Conservation (phyloP, 2,888 invertebrate species). For the Nephrotoma appendiculata region DNA sequence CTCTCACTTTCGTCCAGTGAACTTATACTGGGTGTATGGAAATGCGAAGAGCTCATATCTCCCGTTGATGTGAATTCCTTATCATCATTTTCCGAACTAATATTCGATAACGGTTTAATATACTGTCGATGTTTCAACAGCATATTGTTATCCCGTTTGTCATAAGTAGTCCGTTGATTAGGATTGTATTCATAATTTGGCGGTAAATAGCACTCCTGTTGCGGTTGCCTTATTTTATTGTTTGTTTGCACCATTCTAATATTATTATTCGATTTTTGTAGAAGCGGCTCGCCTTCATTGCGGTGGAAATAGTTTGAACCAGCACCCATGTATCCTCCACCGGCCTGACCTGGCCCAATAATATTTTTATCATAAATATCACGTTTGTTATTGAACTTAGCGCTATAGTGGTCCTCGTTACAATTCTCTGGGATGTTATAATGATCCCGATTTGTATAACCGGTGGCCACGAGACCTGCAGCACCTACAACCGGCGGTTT, state of each 20-base stretch:
- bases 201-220: conserved; percentile 13
- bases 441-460: conserved; percentile 20
- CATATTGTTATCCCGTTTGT: not conserved
- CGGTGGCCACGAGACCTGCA: conserved; percentile 10
- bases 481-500: not conserved
- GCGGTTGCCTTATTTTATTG: not conserved
- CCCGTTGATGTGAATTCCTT: conserved; percentile 56
- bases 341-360: conserved; percentile 12
- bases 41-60: conserved; percentile 66
- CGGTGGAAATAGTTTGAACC: conserved; percentile 22
- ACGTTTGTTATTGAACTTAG: conserved; percentile 1
- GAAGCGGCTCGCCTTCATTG: conserved; percentile 32
- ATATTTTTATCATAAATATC: conserved; percentile 4
- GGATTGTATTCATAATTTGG: conserved; percentile 25
- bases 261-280: conserved; percentile 18
- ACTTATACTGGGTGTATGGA: conserved; percentile 67
- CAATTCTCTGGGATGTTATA: conserved; percentile 34
- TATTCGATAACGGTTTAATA: conserved; percentile 42
- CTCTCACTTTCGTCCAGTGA: conserved; percentile 77
- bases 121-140: conserved; percentile 26
- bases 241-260: not conserved
- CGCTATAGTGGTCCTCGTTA: conserved; percentile 17
- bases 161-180: not conserved
- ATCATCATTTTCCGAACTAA: conserved; percentile 33
- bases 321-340: not conserved